A percentile compares a stretch with the other conserved stretches of the same genome.
Evolutionary conservation across 2,797 vertebrate genomes (phyloP).

Genomic region (Nyctibius grandis): DNA sequence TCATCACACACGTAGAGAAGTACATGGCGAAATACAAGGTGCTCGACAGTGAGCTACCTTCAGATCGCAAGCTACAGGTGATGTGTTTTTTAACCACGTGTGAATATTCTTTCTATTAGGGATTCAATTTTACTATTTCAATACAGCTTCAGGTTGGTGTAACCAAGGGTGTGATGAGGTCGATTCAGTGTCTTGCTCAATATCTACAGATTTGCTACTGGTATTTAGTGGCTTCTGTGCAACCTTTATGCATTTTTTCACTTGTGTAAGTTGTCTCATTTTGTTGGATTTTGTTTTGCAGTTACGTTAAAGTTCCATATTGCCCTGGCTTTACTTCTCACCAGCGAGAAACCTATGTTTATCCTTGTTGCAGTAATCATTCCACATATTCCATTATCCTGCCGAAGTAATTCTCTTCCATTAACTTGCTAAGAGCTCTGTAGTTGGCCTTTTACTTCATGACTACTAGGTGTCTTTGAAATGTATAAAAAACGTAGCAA

Average conservation of each 20-base stretch:
- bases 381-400: background rate
- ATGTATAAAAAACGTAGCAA: background rate
- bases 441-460: background rate
- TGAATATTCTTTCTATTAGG: background rate
- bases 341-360: rapidly evolving
- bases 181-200: background rate
- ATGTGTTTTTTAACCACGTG: background rate
- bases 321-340: background rate
- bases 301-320: rapidly evolving
- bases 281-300: background rate
- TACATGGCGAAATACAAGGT: background rate
- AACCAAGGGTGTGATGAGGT: background rate
- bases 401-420: background rate
- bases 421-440: background rate
- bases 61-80: background rate
- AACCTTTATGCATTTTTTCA: background rate
- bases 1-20: background rate
- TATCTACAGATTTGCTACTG: background rate
- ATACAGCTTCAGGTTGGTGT: background rate
- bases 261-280: background rate
- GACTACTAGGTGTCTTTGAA: background rate
- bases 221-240: background rate
- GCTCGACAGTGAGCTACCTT: background rate
- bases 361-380: background rate
- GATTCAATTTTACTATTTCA: background rate